Evolutionary conservation across 2,113 vertebrate species (phyloP), one percentile per base, ranked within the genome.

Genomic region (Perca fluviatilis): DNA sequence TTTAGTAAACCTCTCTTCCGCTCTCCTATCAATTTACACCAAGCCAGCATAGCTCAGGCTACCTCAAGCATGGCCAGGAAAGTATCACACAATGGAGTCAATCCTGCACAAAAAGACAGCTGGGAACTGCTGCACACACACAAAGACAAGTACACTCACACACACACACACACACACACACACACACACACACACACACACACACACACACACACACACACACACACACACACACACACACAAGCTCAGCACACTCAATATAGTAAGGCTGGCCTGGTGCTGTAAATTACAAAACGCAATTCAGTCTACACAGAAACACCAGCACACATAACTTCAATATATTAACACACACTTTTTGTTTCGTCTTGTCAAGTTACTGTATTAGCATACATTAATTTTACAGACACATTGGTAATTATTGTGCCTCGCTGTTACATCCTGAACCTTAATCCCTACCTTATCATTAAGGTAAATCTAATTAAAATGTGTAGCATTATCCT

Each of bases 21-120:
- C 85, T 86, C 67, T 74, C 70, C 74, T 88, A 75, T 91, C 86
- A 86, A 71, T 90, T 88, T 79, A 89, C 75, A 88, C 67, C 33
- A 36, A 88, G 77, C 65, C 83, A 72, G 88, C 79, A 84, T 86
- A 82, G 81, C 77, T 40, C 78, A 65, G 61, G 79, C 73, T 89
- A 84, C 78, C 84, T 86, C 80, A 86, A 90, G 82, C 88, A 85
- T 86, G 71, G 68, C 74, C 27, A 30, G 61, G 64, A 86, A 90
- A 76, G 63, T 73, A 78, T 23, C 46, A 43, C 84, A 92, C 73
- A 89, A 85, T 69, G 67, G 63, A 90, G 80, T 82, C 88, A 73
- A 80, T 77, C 46, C 86, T 72, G 79, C 79, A 84, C 82, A 69
- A 65, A 84, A 57, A 83, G 83, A 80, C 88, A 85, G 57, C 84